Evolutionary conservation across 2,888 invertebrate species (phyloP).

Genomic region (Drosophila flavopinicola): DNA sequence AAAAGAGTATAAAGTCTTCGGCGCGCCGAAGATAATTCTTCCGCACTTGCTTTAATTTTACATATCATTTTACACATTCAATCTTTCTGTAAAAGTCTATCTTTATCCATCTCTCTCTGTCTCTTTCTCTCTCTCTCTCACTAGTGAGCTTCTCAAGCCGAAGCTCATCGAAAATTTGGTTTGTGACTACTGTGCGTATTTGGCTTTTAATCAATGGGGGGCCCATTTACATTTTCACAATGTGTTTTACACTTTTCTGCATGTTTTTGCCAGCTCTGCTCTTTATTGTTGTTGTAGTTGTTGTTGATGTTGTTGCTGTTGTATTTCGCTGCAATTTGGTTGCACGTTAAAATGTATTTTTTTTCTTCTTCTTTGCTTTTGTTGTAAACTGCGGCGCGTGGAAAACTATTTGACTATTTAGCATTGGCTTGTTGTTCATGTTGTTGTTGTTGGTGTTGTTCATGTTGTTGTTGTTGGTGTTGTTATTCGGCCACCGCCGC

Average conservation of each 20-base stretch:
- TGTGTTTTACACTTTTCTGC: slow-evolving; percentile 75
- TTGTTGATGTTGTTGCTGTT: slow-evolving; percentile 5
- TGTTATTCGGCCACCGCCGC: slow-evolving; percentile 48
- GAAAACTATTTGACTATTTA: slow-evolving; percentile 75
- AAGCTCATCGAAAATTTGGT: no score
- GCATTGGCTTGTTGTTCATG: slow-evolving; percentile 39
- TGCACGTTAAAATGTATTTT: slow-evolving; percentile 8
- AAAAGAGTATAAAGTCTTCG: no score
- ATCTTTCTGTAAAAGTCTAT: no score
- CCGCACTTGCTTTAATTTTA: no score
- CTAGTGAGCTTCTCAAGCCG: no score
- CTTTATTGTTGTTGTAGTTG: not conserved
- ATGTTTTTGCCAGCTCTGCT: slow-evolving; percentile 37
- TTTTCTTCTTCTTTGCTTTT: slow-evolving; percentile 6
- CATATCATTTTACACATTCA: no score
- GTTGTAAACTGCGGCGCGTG: slow-evolving; percentile 52
- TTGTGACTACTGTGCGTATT: slow-evolving; percentile 24
- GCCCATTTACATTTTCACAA: slow-evolving; percentile 71
- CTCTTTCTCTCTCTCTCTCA: no score
- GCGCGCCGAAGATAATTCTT: no score
- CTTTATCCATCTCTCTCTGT: no score
- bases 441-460: slow-evolving; percentile 7
- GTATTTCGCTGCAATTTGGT: slow-evolving; percentile 19
- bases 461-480: slow-evolving; percentile 22
- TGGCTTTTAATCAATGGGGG: slow-evolving; percentile 67